These are phyloP conservation scores for Agrotis ipsilon DNA, from an alignment of 2,888 invertebrate genomes.

Conservation along the genomic window DNA sequence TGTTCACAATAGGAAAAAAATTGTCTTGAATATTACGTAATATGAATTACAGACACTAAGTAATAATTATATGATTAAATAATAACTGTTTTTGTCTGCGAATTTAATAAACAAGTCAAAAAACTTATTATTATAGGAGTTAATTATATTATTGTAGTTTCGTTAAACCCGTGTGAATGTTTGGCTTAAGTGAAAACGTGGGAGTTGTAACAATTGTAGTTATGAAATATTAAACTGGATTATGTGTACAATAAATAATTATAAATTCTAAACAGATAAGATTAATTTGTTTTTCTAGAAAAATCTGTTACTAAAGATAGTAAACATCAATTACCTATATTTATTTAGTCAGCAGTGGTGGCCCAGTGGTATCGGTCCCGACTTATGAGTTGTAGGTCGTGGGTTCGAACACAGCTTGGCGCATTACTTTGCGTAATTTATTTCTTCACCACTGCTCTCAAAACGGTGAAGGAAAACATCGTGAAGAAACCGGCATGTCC, in stretches of 20 bases:
- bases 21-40: slow-evolving; percentile 29
- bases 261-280: not conserved
- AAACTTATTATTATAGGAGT: slow-evolving; percentile 7
- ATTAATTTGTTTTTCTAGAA: not conserved
- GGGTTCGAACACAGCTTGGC: too few species aligned
- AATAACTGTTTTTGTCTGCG: slow-evolving; percentile 20
- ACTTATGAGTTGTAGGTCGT: too few species aligned
- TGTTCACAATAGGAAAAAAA: slow-evolving; percentile 21
- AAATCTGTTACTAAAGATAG: not conserved
- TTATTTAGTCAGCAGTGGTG: too few species aligned
- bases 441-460: too few species aligned
- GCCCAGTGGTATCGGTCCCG: too few species aligned
- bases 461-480: too few species aligned
- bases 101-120: slow-evolving; percentile 17
- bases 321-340: too few species aligned
- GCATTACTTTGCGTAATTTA: too few species aligned
- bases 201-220: slow-evolving; percentile 6
- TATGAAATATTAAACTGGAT: not conserved
- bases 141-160: slow-evolving; percentile 24
- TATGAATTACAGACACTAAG: slow-evolving; percentile 2
- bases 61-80: slow-evolving; percentile 7
- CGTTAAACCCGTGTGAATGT: slow-evolving; percentile 35
- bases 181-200: slow-evolving; percentile 51
- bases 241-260: not conserved
- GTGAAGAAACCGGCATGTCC: too few species aligned